Evolutionary conservation across 2,113 vertebrate species (phyloP), one percentile per base, ranked within the genome.

Genomic region (Stigmatopora argus): DNA sequence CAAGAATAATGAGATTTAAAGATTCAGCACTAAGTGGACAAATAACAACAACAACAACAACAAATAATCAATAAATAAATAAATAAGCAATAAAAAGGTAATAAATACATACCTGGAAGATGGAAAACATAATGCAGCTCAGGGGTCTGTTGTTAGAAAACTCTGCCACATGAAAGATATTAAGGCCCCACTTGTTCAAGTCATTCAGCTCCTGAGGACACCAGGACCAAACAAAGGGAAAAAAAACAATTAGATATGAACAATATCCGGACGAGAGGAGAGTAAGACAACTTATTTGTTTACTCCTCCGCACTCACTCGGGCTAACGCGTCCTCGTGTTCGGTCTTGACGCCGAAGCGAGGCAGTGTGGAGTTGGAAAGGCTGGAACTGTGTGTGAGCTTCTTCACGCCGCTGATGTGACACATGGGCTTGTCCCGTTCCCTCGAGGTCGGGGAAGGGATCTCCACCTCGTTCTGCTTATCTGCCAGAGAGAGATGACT

Each of bases 101-200:
- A 31, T 31, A 31, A 31, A 31, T 31, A 31, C 1, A 31, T 71
- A 96, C 95, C 94, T 96, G 94, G 84, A 96, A 96, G 76, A 95
- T 93, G 14, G 91, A 90, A 68, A 91, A 96, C 93, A 96, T 95
- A 75, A 92, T 92, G 79, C 94, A 95, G 87, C 93, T 93, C 63
- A 96, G 94, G 17, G 94, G 94, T 73, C 92, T 91, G 78, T 93
- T 94, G 78, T 94, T 92, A 0, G 95, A 94, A 34, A 90, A 94
- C 69, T 96, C 92, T 0, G 94, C 92, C 83, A 96, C 92, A 3
- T 75, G 88, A 74, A 96, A 96, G 87, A 96, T 96, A 88, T 96
- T 96, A 91, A 96, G 94, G 88, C 95, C 95, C 95, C 95, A 96
- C 85, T 91, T 96, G 87, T 94, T 95, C 78, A 96, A 89, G 86